A percentile compares a stretch with the other conserved stretches of the same genome.
Evolutionary conservation across 1,140 invertebrate genomes (phyloP).

Genomic region (Procambarus virginalis): DNA sequence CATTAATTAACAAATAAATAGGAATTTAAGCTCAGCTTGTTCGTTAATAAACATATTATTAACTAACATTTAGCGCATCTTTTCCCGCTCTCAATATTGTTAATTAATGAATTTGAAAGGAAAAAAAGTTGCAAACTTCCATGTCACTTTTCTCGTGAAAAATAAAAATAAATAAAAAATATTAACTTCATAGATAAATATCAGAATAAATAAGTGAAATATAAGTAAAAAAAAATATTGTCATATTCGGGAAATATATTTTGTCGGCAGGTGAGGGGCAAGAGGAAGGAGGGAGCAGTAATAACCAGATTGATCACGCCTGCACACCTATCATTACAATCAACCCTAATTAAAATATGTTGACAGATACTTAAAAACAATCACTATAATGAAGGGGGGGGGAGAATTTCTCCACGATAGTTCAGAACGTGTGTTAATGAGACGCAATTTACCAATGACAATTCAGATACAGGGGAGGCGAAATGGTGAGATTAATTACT

Average conservation of each 20-base stretch:
- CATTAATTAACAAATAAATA: too few relatives aligned
- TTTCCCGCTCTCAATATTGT: not conserved
- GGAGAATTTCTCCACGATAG: not conserved
- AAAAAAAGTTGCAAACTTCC: not conserved
- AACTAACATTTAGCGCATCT: not conserved
- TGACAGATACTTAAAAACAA: too few relatives aligned
- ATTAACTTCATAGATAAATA: constrained; percentile 10
- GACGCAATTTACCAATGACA: not conserved
- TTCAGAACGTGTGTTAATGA: not conserved
- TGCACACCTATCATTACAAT: too few relatives aligned
- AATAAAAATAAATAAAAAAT: not conserved
- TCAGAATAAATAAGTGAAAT: not conserved
- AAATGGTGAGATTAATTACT: too few relatives aligned
- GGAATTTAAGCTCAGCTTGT: too few relatives aligned
- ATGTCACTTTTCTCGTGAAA: not conserved
- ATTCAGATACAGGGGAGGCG: not conserved
- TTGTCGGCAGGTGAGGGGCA: not conserved
- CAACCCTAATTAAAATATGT: too few relatives aligned
- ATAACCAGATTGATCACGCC: too few relatives aligned
- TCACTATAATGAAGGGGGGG: too few relatives aligned
- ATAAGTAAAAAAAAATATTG: not conserved
- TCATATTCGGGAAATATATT: not conserved
- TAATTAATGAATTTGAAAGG: not conserved
- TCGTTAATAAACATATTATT: too few relatives aligned
- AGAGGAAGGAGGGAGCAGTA: too few relatives aligned